Conservation (phyloP, 2,888 invertebrate species). For the Cataglyphis rosenhaueri region DNA sequence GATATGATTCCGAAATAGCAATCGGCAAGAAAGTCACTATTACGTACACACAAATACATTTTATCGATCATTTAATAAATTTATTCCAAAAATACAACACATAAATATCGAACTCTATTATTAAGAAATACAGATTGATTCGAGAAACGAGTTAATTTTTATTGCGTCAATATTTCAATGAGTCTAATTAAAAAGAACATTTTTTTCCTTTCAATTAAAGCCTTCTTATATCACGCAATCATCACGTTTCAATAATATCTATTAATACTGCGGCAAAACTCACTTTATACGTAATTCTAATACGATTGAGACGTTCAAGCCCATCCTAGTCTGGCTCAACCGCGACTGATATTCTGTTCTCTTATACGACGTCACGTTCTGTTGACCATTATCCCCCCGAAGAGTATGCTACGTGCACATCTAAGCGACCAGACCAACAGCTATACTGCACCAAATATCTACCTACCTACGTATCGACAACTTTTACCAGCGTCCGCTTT, state of each 20-base stretch:
- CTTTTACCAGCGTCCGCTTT: slow-evolving; percentile 36
- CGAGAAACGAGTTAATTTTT: background rate
- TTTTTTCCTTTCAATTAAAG: background rate
- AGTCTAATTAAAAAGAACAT: background rate
- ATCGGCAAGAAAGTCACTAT: background rate
- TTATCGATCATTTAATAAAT: background rate
- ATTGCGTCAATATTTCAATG: background rate
- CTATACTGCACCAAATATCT: slow-evolving; percentile 6
- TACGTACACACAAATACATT: background rate
- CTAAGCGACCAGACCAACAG: slow-evolving; percentile 11
- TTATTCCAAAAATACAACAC: background rate
- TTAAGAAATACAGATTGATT: background rate
- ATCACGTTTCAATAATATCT: background rate
- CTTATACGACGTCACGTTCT: slow-evolving; percentile 47
- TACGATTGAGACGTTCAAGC: background rate
- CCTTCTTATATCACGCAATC: background rate
- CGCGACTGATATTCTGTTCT: slow-evolving; percentile 26
- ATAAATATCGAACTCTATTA: background rate
- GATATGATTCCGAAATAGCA: background rate
- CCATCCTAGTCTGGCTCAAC: background rate
- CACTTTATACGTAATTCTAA: slow-evolving; percentile 6
- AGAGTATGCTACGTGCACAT: slow-evolving; percentile 40
- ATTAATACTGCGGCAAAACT: slow-evolving; percentile 1
- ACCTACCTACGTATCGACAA: slow-evolving; percentile 21
- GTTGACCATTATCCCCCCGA: slow-evolving; percentile 33